phyloP scores from a whole-genome alignment of 2,797 vertebrate species.

The Clarias platycephalus region DNA sequence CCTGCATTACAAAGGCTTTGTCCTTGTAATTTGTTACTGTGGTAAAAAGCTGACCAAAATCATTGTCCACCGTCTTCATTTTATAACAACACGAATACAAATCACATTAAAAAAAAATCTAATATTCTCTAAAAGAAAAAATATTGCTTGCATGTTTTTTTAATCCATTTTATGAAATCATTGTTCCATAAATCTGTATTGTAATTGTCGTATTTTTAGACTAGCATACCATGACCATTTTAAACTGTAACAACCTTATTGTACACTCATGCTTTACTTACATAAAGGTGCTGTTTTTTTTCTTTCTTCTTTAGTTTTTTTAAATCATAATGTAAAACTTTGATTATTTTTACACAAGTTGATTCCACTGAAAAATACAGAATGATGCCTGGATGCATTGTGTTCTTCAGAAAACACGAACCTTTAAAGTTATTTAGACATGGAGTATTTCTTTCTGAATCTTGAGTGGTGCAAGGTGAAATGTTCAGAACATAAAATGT shows the following conservation, averaged over 20 bases:
- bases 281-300: constrained; percentile 1
- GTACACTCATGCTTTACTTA: not conserved
- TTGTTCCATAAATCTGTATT: not conserved
- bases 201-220: not conserved
- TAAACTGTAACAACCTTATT: not conserved
- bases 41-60: not conserved
- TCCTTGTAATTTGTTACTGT: not conserved
- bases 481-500: not conserved
- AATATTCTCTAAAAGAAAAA: not conserved
- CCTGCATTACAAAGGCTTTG: not conserved
- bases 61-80: not conserved
- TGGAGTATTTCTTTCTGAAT: not conserved
- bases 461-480: not conserved
- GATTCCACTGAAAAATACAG: not conserved
- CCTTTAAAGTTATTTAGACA: constrained; percentile 5
- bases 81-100: not conserved
- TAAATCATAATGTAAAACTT: not conserved
- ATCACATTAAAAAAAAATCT: not conserved
- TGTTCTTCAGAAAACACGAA: not conserved
- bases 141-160: not conserved
- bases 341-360: not conserved
- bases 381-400: not conserved
- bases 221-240: not conserved
- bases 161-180: not conserved
- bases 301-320: not conserved